phyloP scores from a whole-genome alignment of 2,888 invertebrate genomes.

The Lissonota sp. region DNA sequence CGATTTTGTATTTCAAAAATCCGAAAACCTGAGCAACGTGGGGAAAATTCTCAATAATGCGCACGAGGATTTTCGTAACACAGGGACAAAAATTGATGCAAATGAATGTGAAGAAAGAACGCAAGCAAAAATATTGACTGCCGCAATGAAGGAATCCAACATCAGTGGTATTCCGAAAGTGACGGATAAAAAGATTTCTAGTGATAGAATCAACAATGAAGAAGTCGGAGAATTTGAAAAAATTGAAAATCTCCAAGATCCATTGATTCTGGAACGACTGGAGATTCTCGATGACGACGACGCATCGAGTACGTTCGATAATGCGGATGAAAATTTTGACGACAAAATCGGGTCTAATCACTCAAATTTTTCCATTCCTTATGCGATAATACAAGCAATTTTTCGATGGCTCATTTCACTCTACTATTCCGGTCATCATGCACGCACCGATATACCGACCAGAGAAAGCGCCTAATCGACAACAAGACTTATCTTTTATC shows the following conservation, averaged over 20 bases:
- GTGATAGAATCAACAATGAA: conserved; percentile 21
- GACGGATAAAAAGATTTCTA: conserved; percentile 37
- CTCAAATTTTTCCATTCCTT: conserved; percentile 70
- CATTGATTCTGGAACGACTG: conserved; percentile 68
- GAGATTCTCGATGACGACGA: conserved; percentile 65
- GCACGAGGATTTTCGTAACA: conserved; percentile 3
- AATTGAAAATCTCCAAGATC: conserved; percentile 56
- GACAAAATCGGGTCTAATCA: conserved; percentile 53
- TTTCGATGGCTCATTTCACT: conserved; percentile 74
- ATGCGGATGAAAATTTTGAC: conserved; percentile 63
- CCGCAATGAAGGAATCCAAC: not conserved
- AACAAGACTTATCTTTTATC: not conserved
- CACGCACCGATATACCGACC: conserved; percentile 11
- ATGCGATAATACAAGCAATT: conserved; percentile 72
- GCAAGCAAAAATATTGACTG: not conserved
- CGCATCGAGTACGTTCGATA: conserved; percentile 44
- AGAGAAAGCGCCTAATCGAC: conserved; percentile 43
- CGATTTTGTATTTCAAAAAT: conserved; percentile 76
- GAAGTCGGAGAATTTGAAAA: conserved; percentile 47
- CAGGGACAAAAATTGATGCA: not conserved
- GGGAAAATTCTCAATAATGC: conserved; percentile 70
- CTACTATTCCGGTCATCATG: conserved; percentile 40
- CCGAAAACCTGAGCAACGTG: conserved; percentile 74
- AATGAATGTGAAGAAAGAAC: conserved; percentile 38
- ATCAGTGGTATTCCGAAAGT: conserved; percentile 2